These are phyloP conservation scores for Athrips mouffetella DNA, from an alignment of 2,888 invertebrate genomes.

Conservation along the genomic window DNA sequence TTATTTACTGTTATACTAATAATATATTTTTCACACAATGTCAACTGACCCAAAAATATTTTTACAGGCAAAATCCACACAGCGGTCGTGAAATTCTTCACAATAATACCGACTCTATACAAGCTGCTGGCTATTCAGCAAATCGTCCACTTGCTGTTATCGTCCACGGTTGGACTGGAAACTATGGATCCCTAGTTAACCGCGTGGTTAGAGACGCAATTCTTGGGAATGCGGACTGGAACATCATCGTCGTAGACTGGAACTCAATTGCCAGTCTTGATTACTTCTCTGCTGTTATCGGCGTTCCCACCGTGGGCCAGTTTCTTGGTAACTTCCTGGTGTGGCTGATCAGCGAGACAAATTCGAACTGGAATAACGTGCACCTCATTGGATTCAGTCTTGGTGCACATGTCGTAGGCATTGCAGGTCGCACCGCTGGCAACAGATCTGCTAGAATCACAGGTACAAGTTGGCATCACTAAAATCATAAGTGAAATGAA, in stretches of 20 bases:
- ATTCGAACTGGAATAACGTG: conserved; percentile 40
- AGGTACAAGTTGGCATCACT: too few relatives aligned
- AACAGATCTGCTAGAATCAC: conserved; percentile 34
- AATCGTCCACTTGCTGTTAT: conserved; percentile 44
- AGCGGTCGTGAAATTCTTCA: conserved; percentile 20
- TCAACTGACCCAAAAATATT: too few relatives aligned
- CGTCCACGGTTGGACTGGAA: conserved; percentile 58
- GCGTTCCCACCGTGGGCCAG: conserved; percentile 49
- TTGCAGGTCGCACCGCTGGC: conserved; percentile 37
- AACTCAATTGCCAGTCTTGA: conserved; percentile 11
- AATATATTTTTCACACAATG: too few relatives aligned
- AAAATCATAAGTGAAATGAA: too few relatives aligned
- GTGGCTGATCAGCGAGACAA: conserved; percentile 47
- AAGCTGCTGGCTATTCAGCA: conserved; percentile 41
- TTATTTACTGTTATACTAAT: not conserved
- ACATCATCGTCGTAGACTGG: conserved; percentile 36
- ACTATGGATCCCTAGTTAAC: conserved; percentile 45
- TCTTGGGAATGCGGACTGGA: conserved; percentile 40
- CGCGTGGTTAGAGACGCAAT: conserved; percentile 39
- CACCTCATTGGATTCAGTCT: conserved; percentile 54
- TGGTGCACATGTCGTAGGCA: conserved; percentile 52
- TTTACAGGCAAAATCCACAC: conserved; percentile 43
- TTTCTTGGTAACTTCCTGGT: conserved; percentile 57
- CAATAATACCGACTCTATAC: conserved; percentile 36
- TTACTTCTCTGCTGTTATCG: conserved; percentile 20